Conservation (phyloP, 2,888 invertebrate genomes). For the Papilio elwesi region DNA sequence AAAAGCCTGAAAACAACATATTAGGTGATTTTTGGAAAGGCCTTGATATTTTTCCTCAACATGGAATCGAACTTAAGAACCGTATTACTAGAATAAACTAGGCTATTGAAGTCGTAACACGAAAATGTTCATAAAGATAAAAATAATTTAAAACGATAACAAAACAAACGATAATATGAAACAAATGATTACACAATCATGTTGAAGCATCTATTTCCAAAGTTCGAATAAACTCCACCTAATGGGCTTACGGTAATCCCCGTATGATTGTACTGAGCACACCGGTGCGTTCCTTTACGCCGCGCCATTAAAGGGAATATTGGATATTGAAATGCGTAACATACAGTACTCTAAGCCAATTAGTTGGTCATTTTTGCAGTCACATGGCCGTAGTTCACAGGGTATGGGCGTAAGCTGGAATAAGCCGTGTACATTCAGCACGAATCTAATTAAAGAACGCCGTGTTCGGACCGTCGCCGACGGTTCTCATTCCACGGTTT, state of each 20-base stretch:
- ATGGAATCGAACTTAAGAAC: too few relatives aligned
- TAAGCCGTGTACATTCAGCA: slow-evolving; percentile 80
- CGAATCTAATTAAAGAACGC: slow-evolving; percentile 82
- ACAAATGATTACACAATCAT: slow-evolving; percentile 13
- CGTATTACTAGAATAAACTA: neutral
- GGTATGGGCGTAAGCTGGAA: slow-evolving; percentile 75
- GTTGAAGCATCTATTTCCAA: neutral
- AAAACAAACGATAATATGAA: neutral
- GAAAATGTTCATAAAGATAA: neutral
- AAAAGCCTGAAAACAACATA: too few relatives aligned
- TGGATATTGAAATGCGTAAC: slow-evolving; percentile 77
- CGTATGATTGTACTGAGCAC: slow-evolving; percentile 44
- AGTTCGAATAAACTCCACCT: slow-evolving; percentile 34
- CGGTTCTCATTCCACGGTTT: slow-evolving; percentile 74
- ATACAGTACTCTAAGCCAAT: slow-evolving; percentile 80
- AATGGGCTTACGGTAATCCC: slow-evolving; percentile 48
- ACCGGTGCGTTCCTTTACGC: slow-evolving; percentile 59
- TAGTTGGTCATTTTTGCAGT: slow-evolving; percentile 82
- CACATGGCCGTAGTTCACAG: slow-evolving; percentile 67
- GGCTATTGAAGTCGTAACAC: neutral
- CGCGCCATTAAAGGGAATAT: slow-evolving; percentile 72
- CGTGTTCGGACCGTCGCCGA: slow-evolving; percentile 78
- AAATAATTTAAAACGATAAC: neutral
- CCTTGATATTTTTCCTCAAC: too few relatives aligned
- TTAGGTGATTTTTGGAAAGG: too few relatives aligned